These are phyloP conservation scores for Sebastes kiyomatsui DNA, from an alignment of 2,797 vertebrate genomes.

Conservation along the genomic window DNA sequence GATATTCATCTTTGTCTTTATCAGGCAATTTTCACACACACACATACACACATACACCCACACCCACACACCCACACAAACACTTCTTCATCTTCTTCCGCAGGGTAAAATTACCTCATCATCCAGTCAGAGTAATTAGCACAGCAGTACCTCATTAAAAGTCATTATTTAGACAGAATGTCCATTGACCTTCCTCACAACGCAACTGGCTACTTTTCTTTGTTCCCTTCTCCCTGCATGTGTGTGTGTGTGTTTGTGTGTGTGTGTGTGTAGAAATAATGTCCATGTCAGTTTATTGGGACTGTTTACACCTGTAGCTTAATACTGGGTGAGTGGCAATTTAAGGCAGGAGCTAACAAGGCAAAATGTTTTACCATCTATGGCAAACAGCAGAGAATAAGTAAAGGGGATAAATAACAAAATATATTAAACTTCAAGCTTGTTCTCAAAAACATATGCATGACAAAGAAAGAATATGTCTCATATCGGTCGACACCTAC, in stretches of 20 bases:
- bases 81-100: conserved; percentile 16
- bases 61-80: neutral
- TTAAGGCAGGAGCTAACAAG: neutral
- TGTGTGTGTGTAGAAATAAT: neutral
- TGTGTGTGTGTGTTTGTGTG: no score
- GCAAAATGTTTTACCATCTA: neutral
- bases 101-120: conserved; percentile 55
- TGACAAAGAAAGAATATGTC: neutral
- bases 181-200: conserved; percentile 52
- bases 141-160: conserved; percentile 62
- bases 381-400: neutral
- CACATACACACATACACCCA: rapidly evolving
- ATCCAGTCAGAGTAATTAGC: conserved; percentile 63
- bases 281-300: neutral
- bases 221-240: neutral
- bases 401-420: neutral
- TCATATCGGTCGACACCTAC: neutral
- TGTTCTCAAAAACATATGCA: neutral
- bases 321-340: neutral
- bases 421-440: neutral
- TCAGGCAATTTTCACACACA: neutral
- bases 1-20: neutral
- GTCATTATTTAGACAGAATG: conserved; percentile 60
- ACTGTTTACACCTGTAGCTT: neutral
- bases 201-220: neutral